These are phyloP conservation scores for Saccostrea glomerata DNA, from an alignment of 1,140 invertebrate species.

Conservation along the genomic window DNA sequence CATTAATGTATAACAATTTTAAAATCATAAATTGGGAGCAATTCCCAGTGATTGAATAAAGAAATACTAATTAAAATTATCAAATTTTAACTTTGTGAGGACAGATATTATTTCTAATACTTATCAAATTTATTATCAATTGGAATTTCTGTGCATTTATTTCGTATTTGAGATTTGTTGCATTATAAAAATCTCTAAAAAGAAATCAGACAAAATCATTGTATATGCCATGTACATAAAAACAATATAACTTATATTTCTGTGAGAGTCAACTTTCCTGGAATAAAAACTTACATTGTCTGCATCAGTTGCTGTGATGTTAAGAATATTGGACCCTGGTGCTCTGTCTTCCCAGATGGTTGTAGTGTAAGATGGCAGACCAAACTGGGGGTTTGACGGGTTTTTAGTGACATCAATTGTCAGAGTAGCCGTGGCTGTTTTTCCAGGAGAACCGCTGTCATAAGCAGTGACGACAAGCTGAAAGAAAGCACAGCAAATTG, in stretches of 20 bases:
- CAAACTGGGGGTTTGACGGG: constrained; percentile 79
- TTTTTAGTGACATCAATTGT: constrained; percentile 91
- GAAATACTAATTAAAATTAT: background rate
- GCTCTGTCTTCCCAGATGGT: constrained; percentile 63
- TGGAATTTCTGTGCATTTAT: too few relatives aligned
- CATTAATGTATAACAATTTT: background rate
- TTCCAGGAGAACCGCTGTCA: constrained; percentile 90
- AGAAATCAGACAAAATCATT: too few relatives aligned
- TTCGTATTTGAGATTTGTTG: too few relatives aligned
- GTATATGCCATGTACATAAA: too few relatives aligned
- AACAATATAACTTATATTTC: too few relatives aligned
- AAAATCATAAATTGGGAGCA: background rate
- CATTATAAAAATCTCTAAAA: too few relatives aligned
- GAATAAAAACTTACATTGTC: constrained; percentile 78
- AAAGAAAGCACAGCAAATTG: constrained; percentile 34
- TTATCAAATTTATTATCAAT: too few relatives aligned
- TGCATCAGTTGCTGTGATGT: constrained; percentile 77
- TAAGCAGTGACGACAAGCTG: constrained; percentile 91
- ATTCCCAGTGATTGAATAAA: background rate
- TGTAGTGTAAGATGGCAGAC: constrained; percentile 9
- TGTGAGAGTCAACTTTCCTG: too few relatives aligned
- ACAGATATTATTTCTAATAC: too few relatives aligned
- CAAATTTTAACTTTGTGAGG: too few relatives aligned
- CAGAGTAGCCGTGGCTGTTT: constrained; percentile 89
- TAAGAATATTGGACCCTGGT: constrained; percentile 61